phyloP scores from a whole-genome alignment of 2,113 vertebrate genomes.

The pig (Sus scrofa) region T2T-Sscrofa CM000824.6:148266001-148266500 shows the following conservation, averaged over 20 bases:
- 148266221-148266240: not conserved
- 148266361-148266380: constrained; percentile 69
- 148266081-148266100: constrained; percentile 72
- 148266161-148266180: constrained; percentile 63
- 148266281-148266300: not conserved
- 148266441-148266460: not conserved
- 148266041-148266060: constrained; percentile 81
- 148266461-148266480: not conserved
- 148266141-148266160: constrained; percentile 54
- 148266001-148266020: too few relatives aligned
- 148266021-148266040: constrained; percentile 76
- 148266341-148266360: constrained; percentile 43
- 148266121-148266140: constrained; percentile 58
- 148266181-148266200: not conserved
- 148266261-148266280: not conserved
- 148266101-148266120: constrained; percentile 69
- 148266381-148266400: constrained; percentile 75
- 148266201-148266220: constrained; percentile 42
- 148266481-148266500: not conserved
- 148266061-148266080: constrained; percentile 50
- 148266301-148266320: not conserved
- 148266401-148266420: constrained; percentile 74
- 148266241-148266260: not conserved
- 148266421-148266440: constrained; percentile 72
- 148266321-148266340: constrained; percentile 63